Conservation (phyloP, 2,797 vertebrate species). For the Phoxinus dragarum region DNA sequence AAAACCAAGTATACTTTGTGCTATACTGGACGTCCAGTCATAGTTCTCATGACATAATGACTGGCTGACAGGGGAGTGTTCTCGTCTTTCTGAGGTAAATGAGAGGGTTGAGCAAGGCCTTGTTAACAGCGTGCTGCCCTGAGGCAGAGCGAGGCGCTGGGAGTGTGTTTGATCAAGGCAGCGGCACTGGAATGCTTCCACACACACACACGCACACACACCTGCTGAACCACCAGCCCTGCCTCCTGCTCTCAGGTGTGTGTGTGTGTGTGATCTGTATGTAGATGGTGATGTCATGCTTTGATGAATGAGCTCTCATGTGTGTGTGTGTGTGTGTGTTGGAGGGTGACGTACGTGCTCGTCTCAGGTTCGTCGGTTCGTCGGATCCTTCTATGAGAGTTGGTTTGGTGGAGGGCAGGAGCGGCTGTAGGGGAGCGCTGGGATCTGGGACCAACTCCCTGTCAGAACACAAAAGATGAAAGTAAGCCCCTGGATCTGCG, state of each 20-base stretch:
- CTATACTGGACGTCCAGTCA: slow-evolving; percentile 13
- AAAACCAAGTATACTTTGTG: not conserved
- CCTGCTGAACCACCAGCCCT: slow-evolving; percentile 10
- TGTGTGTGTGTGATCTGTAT: slow-evolving; percentile 6
- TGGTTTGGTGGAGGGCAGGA: slow-evolving; percentile 80
- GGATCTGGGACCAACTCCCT: slow-evolving; percentile 88
- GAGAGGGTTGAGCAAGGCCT: slow-evolving; percentile 5
- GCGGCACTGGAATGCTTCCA: slow-evolving; percentile 2
- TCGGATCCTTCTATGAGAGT: slow-evolving; percentile 81
- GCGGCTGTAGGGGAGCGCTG: slow-evolving; percentile 75
- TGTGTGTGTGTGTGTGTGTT: slow-evolving; percentile 33
- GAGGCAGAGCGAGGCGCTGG: not conserved
- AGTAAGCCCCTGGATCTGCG: not conserved
- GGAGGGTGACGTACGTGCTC: slow-evolving; percentile 83
- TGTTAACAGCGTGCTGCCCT: slow-evolving; percentile 16
- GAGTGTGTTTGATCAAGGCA: slow-evolving; percentile 1
- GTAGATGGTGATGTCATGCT: slow-evolving; percentile 4
- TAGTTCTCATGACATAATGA: not conserved
- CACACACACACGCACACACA: slow-evolving; percentile 15
- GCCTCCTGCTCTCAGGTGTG: not conserved
- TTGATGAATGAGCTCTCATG: slow-evolving; percentile 5
- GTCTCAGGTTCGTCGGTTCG: slow-evolving; percentile 84
- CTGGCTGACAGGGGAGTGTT: slow-evolving; percentile 9
- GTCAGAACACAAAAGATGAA: slow-evolving; percentile 28
- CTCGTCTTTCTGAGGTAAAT: slow-evolving; percentile 2